Evolutionary conservation across 2,888 invertebrate species (phyloP), one percentile per base, ranked within the genome.

Genomic region (Acronicta alni): DNA sequence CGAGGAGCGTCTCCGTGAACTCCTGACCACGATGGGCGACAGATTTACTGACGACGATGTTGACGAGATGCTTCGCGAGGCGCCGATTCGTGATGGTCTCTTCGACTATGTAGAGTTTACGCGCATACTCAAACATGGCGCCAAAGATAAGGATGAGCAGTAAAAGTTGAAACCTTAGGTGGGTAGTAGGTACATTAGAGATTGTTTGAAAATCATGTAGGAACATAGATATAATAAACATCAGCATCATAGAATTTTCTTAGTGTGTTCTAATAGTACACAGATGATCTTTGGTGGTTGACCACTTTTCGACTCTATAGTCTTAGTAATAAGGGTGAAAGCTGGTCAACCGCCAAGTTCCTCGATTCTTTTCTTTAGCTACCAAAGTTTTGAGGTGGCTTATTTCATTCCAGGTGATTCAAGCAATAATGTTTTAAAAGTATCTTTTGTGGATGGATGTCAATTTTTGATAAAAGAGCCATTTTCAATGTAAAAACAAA

Each of bases 91-190:
- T 81, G 97, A 97, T 47, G 97, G 97, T 0, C 95, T 98, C 87
- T 99, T 99, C 87, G 98, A 99, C 93, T 99, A 99, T 87, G 96
- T 99, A 49, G 99, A 99, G 95, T 99, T 99, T 89, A 99, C 99
- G 35, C 97, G 99, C 85, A 99, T 99, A 85, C 95, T 99, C 79
- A 99, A 99, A 89, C 99, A 99, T 82, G 99, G 99, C 47, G 99
- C 99, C 83, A 99, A 99, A 93, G 99, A 99, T 79, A 98, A 99
- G 91, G 99, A 99, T 90, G 99, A 99, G 85, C 97, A 98, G 93
- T 97, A 95, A 93, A 59, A 9, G 26, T 39, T 46, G 15, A 30
- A 55, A 16, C 1, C 18, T 18, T 17, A 37, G 65, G 74, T 70
- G 71, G 77, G 72, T 77, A 60, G 67, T 47, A 43, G 51, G 17